Base-by-base conservation (phyloP, 2,113 vertebrate genomes). In the Toxotes jaculatrix region DNA sequence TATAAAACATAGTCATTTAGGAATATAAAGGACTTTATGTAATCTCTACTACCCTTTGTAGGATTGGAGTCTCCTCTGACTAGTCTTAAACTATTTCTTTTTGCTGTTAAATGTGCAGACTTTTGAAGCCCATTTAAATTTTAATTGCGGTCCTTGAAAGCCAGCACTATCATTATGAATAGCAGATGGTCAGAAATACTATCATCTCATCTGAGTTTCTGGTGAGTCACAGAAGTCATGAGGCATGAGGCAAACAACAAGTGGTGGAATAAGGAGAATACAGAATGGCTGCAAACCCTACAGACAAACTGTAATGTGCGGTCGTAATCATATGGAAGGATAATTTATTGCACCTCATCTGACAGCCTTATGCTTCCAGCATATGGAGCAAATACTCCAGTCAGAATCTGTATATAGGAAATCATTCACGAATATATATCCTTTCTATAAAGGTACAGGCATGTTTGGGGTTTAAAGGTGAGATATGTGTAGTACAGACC, bases 121-220 rank as follows among this genome's bases (percentile, higher is more conserved):
- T 76, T 84, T 67, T 75, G 45, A 77, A 80, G 23, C 60, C 61
- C 79, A 57, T 87, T 90, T 80, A 85, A 77, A 91, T 88, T 84
- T 84, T 83, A 74, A 91, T 96, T 88, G 93, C 93, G 95, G 95
- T 93, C 94, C 92, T 90, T 95, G 93, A 95, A 95, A 93, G 94
- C 91, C 94, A 95, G 94, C 87, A 86, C 83, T 92, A 93, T 94
- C 88, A 94, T 96, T 94, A 93, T 92, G 95, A 94, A 95, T 91
- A 93, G 91, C 83, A 95, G 94, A 95, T 95, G 91, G 94, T 92
- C 92, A 89, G 76, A 88, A 86, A 88, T 81, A 81, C 84, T 87
- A 83, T 85, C 74, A 61, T 85, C 72, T 93, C 90, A 89, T 93
- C 87, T 85, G 84, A 94, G 90, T 83, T 90, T 89, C 93, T 93